Conservation (phyloP, 2,888 invertebrate genomes). For the Encarsia formosa region DNA sequence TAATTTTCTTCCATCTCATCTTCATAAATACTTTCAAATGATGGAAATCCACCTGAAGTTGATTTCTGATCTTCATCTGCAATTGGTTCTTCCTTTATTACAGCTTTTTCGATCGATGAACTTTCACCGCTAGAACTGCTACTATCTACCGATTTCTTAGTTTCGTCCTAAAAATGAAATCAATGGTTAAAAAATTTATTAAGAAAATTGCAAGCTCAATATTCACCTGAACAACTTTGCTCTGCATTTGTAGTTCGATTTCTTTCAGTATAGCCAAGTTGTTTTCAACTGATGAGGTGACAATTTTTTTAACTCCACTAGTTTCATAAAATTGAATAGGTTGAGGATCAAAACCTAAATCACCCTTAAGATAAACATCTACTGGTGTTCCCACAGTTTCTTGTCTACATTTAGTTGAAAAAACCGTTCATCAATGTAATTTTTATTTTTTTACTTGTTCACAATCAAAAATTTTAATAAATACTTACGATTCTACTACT, state of each 20-base stretch:
- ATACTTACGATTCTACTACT: constrained; percentile 19
- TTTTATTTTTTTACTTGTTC: too few relatives aligned
- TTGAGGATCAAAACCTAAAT: constrained; percentile 33
- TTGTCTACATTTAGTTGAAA: constrained; percentile 14
- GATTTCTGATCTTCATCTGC: too few relatives aligned
- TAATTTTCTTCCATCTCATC: constrained; percentile 7
- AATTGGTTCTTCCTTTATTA: too few relatives aligned
- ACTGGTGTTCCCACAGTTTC: constrained; percentile 26
- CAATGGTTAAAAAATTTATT: background rate
- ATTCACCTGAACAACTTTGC: background rate
- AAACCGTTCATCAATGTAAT: too few relatives aligned
- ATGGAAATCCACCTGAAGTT: too few relatives aligned
- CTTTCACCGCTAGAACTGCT: background rate
- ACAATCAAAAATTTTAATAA: too few relatives aligned
- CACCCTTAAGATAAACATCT: constrained; percentile 29
- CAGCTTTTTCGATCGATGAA: background rate
- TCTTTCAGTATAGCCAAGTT: constrained; percentile 11
- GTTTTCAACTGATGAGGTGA: constrained; percentile 5
- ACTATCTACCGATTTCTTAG: background rate
- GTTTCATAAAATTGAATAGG: constrained; percentile 16
- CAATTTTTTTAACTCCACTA: background rate
- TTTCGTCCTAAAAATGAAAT: constrained; percentile 3
- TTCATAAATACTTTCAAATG: constrained; percentile 1
- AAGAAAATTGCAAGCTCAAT: background rate
- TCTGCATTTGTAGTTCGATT: constrained; percentile 3